Evolutionary conservation across 2,113 vertebrate species (phyloP).

Genomic region (Eolophus roseicapilla): DNA sequence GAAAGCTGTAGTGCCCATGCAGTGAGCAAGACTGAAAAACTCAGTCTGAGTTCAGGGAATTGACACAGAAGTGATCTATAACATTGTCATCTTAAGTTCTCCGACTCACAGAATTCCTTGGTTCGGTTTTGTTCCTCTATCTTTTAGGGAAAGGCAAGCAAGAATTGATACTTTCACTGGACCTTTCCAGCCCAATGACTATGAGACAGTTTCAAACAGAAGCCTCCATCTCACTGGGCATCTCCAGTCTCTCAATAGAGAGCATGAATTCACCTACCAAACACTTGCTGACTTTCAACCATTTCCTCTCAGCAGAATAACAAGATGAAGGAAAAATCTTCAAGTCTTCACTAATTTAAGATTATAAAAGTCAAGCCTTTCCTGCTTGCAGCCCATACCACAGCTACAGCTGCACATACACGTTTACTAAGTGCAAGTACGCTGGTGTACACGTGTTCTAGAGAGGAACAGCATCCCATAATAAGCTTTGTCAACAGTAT

Average conservation of each 20-base stretch:
- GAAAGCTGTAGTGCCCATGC: not conserved
- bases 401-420: not conserved
- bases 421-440: not conserved
- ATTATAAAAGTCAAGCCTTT: not conserved
- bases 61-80: not conserved
- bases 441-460: rapidly evolving
- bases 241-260: not conserved
- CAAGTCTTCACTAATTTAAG: not conserved
- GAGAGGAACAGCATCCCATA: not conserved
- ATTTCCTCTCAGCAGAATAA: not conserved
- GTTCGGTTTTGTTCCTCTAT: not conserved
- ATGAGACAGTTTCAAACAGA: not conserved
- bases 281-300: not conserved
- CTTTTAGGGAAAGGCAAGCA: not conserved
- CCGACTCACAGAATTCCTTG: not conserved
- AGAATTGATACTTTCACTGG: not conserved
- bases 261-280: not conserved
- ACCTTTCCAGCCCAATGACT: not conserved
- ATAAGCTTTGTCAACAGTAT: not conserved
- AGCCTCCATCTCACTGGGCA: not conserved
- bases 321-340: not conserved
- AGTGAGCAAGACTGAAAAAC: not conserved
- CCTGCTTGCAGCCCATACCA: not conserved
- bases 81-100: not conserved
- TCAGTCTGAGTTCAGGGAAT: not conserved